A percentile compares a stretch with the other conserved stretches of the same genome.
Conservation (phyloP, 1,140 invertebrate genomes). For the Andrena cerasifolii region DNA sequence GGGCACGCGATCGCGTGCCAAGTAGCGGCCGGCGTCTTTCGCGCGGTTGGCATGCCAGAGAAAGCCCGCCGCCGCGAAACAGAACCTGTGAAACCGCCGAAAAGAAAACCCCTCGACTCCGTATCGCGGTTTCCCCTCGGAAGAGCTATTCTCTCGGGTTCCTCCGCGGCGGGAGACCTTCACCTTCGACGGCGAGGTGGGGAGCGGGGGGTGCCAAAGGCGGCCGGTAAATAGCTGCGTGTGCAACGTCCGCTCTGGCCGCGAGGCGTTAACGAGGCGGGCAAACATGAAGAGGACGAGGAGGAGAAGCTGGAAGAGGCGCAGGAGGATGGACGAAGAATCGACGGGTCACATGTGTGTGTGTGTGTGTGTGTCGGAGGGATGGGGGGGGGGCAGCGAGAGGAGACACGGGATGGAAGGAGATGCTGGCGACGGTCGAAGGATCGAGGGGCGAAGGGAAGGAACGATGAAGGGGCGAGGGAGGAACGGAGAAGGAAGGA, state of each 20-base stretch:
- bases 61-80: too few species aligned
- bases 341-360: conserved; percentile 29
- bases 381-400: conserved; percentile 15
- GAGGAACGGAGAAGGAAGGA: conserved; percentile 39
- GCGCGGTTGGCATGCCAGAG: background rate
- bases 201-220: conserved; percentile 58
- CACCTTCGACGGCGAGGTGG: conserved; percentile 38
- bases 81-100: too few species aligned
- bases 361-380: conserved; percentile 11
- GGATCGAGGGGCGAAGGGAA: conserved; percentile 37
- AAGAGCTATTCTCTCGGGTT: conserved; percentile 23
- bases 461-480: conserved; percentile 6
- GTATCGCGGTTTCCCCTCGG: conserved; percentile 39
- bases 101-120: conserved; percentile 11
- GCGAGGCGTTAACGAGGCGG: conserved; percentile 75
- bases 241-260: conserved; percentile 67
- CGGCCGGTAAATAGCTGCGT: conserved; percentile 67
- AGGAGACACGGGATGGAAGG: conserved; percentile 25
- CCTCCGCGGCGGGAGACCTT: conserved; percentile 43
- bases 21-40: background rate
- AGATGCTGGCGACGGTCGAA: conserved; percentile 2
- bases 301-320: conserved; percentile 54
- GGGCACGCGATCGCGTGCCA: too few species aligned
- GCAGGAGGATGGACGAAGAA: conserved; percentile 58
- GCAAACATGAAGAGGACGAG: conserved; percentile 71